Base-by-base conservation (phyloP, 2,888 invertebrate genomes). In the Hyalella azteca region DNA sequence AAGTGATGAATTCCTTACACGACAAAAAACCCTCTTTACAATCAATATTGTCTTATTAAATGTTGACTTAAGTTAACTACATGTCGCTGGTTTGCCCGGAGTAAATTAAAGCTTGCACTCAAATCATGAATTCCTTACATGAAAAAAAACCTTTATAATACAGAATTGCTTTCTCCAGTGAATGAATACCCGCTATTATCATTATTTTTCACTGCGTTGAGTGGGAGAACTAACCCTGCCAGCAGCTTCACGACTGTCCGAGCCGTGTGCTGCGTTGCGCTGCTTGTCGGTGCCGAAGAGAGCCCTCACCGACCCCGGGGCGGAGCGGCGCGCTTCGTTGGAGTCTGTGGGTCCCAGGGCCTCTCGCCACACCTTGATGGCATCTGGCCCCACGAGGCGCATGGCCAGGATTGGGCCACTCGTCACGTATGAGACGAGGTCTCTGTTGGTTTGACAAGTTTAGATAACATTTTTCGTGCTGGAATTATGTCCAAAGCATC, bases 311-410 rank as follows among this genome's bases (percentile, higher is more conserved):
- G 91, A 90, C 1, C 90, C 89, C 0, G 93, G 91, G 76, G 87
- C 87, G 40, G 87, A 87, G 54, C 87, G 86, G 81, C 90, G 89
- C 15, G 93, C 93, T 85, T 90, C 90, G 0, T 87, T 84, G 2
- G 92, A 91, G 87, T 93, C 92, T 45, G 87, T 87, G 26, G 92
- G 90, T 13, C 94, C 94, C 79, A 93, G 87, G 41, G 91, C 86
- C 85, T 91, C 89, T 22, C 89, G 86, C 90, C 92, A 92, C 75
- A 88, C 88, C 26, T 89, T 86, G 5, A 94, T 89, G 9, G 92
- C 92, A 87, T 93, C 90, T 85, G 92, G 91, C 0, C 93, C 93
- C 75, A 94, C 91, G 78, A 95, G 86, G 87, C 94, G 93, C 86
- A 95, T 86, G 0, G 92, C 93, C 86, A 93, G 89, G 0, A 93